Evolutionary conservation across 2,888 invertebrate species (phyloP).

Genomic region (Drosophila diplacantha): DNA sequence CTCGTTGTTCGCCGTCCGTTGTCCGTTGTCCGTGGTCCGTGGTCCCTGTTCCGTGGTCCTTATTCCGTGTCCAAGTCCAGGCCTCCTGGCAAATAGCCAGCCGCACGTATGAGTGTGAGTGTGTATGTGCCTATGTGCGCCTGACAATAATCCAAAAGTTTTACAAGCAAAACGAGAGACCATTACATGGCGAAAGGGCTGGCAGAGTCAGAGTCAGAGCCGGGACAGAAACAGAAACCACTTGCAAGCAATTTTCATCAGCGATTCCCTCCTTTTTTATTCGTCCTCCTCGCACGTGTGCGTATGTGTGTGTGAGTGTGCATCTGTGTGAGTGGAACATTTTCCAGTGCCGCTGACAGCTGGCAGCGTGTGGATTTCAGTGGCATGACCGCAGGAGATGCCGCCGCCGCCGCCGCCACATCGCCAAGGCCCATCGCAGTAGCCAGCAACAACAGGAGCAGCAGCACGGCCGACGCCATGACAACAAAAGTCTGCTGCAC

Average conservation of each 20-base stretch:
- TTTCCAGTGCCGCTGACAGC: conserved; percentile 59
- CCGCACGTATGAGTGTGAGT: conserved; percentile 17
- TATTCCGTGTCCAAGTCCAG: conserved; percentile 50
- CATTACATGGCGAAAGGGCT: conserved; percentile 63
- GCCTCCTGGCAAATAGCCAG: conserved; percentile 61
- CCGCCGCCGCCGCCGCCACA: conserved; percentile 16
- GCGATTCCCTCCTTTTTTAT: conserved; percentile 44
- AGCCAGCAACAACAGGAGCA: conserved; percentile 8
- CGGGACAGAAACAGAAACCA: conserved; percentile 64
- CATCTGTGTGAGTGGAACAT: conserved; percentile 29
- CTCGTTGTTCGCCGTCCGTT: not conserved
- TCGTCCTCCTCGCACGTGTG: conserved; percentile 10
- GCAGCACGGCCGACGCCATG: conserved; percentile 40
- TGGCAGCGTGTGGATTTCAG: conserved; percentile 55
- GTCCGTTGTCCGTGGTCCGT: conserved; percentile 4
- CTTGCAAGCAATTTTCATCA: conserved; percentile 71
- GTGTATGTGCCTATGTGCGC: conserved; percentile 28
- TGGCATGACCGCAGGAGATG: conserved; percentile 55
- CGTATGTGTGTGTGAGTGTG: conserved; percentile 1
- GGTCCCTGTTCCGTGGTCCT: conserved; percentile 20
- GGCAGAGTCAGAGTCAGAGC: conserved; percentile 40
- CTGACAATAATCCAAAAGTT: conserved; percentile 73
- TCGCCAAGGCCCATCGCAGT: conserved; percentile 4
- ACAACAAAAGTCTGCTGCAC: conserved; percentile 54
- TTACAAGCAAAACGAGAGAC: conserved; percentile 70